Evolutionary conservation across 2,113 vertebrate species (phyloP).

Genomic region (Raja brachyura): DNA sequence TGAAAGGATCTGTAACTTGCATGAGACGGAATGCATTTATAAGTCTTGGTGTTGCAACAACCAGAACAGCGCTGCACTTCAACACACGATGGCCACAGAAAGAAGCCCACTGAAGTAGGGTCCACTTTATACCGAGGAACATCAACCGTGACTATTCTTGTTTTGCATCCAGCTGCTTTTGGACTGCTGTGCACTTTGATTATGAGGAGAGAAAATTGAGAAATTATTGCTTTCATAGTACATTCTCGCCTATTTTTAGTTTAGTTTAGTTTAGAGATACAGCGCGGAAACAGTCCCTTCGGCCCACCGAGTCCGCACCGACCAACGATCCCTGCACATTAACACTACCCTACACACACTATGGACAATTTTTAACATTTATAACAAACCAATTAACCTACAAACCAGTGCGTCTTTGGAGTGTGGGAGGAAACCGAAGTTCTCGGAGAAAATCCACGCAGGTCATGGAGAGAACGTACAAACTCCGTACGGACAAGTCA

Average conservation of each 20-base stretch:
- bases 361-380: too few species aligned
- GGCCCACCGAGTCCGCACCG: too few species aligned
- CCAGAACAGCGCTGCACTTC: conserved; percentile 27
- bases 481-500: too few species aligned
- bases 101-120: conserved; percentile 20
- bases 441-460: too few species aligned
- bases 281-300: too few species aligned
- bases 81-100: conserved; percentile 32
- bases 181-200: neutral
- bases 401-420: too few species aligned
- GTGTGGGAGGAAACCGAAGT: too few species aligned
- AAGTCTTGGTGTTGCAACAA: conserved; percentile 31
- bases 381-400: too few species aligned
- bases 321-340: too few species aligned
- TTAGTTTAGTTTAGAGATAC: too few species aligned
- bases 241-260: neutral
- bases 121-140: conserved; percentile 32
- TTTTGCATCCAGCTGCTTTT: conserved; percentile 25
- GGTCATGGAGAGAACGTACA: too few species aligned
- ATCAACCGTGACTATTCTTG: neutral
- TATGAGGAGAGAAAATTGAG: neutral
- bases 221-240: neutral
- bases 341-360: too few species aligned
- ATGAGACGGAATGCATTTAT: conserved; percentile 7
- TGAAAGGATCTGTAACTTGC: conserved; percentile 14